Conservation (phyloP, 2,888 invertebrate species). For the Diaprepes abbreviatus region DNA sequence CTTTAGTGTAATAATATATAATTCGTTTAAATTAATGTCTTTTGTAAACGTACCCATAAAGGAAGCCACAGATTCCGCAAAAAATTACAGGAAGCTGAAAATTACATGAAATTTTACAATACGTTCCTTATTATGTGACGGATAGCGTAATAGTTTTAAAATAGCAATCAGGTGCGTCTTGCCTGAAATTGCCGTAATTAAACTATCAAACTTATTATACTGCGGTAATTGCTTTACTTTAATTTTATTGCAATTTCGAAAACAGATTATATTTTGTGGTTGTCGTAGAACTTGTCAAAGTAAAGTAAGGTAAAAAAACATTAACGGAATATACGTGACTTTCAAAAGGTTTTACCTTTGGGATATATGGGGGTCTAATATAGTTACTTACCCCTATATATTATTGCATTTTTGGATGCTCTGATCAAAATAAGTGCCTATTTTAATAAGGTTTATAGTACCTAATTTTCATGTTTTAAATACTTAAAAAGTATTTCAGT, state of each 20-base stretch:
- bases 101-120: not conserved
- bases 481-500: too few relatives aligned
- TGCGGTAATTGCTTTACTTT: not conserved
- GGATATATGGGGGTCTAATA: too few relatives aligned
- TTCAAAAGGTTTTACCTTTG: too few relatives aligned
- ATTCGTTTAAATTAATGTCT: not conserved
- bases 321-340: too few relatives aligned
- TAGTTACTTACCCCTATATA: too few relatives aligned
- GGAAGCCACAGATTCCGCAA: not conserved
- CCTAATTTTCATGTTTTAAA: too few relatives aligned
- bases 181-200: not conserved
- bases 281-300: too few relatives aligned
- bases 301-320: too few relatives aligned
- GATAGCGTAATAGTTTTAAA: not conserved
- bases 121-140: not conserved
- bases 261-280: not conserved
- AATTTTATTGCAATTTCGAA: not conserved
- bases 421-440: too few relatives aligned
- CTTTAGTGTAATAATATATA: not conserved
- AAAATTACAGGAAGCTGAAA: conserved; percentile 4
- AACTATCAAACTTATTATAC: not conserved
- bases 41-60: not conserved
- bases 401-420: too few relatives aligned
- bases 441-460: too few relatives aligned
- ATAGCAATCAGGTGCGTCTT: not conserved